Percentiles rank a stretch among this genome's conserved stretches.
Conservation (phyloP, 2,888 invertebrate genomes). For the Ophion ventricosus region DNA sequence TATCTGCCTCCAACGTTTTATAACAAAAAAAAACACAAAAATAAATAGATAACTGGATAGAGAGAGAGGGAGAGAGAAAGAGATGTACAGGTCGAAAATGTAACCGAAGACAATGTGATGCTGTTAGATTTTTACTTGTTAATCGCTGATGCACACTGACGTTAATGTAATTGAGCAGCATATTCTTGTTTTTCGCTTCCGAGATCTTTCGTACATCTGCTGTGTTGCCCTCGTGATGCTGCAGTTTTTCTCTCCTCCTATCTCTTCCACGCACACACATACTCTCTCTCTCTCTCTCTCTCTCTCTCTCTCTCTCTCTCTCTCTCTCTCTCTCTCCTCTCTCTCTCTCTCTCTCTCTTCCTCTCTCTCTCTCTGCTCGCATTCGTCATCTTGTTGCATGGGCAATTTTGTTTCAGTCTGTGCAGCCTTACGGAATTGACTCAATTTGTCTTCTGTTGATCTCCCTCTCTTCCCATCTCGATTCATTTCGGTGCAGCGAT, state of each 20-base stretch:
- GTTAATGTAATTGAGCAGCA: slow-evolving; percentile 56
- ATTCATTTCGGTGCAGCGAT: not conserved
- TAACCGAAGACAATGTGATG: slow-evolving; percentile 44
- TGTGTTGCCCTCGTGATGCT: not conserved
- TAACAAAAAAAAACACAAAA: slow-evolving; percentile 7
- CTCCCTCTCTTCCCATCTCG: slow-evolving; percentile 3
- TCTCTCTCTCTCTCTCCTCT: not conserved
- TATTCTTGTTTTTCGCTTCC: slow-evolving; percentile 20
- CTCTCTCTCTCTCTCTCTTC: not conserved
- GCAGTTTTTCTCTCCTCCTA: not conserved
- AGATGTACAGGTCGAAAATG: not conserved
- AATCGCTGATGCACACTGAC: slow-evolving; percentile 39
- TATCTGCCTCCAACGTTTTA: slow-evolving; percentile 46
- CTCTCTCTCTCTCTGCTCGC: not conserved
- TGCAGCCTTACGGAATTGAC: slow-evolving; percentile 37
- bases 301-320: not conserved
- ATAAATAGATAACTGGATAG: slow-evolving; percentile 12
- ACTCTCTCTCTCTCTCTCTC: not conserved
- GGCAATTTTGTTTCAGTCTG: slow-evolving; percentile 1
- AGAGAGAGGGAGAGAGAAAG: slow-evolving; percentile 1
- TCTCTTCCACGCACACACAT: not conserved
- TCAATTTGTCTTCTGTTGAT: slow-evolving; percentile 50
- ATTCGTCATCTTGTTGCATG: slow-evolving; percentile 13
- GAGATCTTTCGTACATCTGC: slow-evolving; percentile 18
- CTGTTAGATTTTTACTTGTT: slow-evolving; percentile 46